These are phyloP conservation scores for Magallana angulata DNA, from an alignment of 1,140 invertebrate genomes.

Conservation along the genomic window DNA sequence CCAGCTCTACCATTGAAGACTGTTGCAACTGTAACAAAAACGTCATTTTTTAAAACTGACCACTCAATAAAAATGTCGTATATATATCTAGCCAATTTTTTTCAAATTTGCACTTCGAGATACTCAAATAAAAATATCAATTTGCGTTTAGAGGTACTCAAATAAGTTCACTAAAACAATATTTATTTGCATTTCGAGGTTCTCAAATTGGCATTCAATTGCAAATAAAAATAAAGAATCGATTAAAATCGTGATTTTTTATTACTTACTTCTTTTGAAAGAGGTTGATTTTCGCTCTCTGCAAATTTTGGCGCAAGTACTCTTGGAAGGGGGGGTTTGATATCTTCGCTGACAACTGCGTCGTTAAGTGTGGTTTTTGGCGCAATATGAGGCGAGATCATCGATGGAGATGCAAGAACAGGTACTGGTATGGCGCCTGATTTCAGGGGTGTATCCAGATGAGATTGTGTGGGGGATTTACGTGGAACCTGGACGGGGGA, in stretches of 20 bases:
- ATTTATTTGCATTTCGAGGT: background rate
- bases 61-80: too few species aligned
- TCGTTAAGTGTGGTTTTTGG: background rate
- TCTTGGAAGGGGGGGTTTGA: background rate
- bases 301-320: background rate
- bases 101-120: too few species aligned
- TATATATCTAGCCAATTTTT: too few species aligned
- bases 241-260: too few species aligned
- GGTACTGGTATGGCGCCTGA: background rate
- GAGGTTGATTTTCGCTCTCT: background rate
- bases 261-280: background rate
- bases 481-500: background rate
- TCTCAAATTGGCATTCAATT: too few species aligned
- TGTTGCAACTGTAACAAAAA: constrained; percentile 49
- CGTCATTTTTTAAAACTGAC: background rate
- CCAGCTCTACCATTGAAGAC: constrained; percentile 88
- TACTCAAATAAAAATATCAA: too few species aligned
- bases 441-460: background rate
- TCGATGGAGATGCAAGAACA: background rate
- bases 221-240: too few species aligned
- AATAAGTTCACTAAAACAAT: background rate
- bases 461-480: background rate
- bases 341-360: background rate
- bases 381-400: background rate
- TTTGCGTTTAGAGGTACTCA: too few species aligned